Percentiles rank a stretch among this genome's conserved stretches.
phyloP scores from a whole-genome alignment of 2,888 invertebrate genomes.

The Imbricaverruca yamaguchii region DNA sequence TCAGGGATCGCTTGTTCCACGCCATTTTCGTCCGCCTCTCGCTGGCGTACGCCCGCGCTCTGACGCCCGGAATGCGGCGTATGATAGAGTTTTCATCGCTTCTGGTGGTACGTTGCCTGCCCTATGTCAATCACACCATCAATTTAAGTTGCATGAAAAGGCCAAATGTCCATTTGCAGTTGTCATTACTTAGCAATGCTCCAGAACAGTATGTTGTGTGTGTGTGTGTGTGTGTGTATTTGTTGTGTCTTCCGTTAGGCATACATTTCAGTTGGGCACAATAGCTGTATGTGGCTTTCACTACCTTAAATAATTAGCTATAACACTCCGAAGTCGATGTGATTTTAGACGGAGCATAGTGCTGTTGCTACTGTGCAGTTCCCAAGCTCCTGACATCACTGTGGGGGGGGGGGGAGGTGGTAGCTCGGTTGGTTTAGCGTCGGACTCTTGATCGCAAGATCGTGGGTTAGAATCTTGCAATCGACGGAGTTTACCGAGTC shows the following conservation, averaged over 20 bases:
- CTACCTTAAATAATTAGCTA: too few relatives aligned
- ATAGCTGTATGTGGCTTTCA: neutral
- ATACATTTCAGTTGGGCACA: neutral
- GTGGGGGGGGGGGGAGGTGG: too few relatives aligned
- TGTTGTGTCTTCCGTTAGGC: neutral
- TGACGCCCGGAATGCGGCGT: slow-evolving; percentile 51
- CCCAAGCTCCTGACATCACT: too few relatives aligned
- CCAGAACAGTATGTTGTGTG: neutral
- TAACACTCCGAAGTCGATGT: too few relatives aligned
- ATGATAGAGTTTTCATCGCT: slow-evolving; percentile 47
- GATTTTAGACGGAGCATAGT: too few relatives aligned
- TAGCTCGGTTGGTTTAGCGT: too few relatives aligned
- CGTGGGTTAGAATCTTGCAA: too few relatives aligned
- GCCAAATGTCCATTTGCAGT: too few relatives aligned
- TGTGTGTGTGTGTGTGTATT: neutral
- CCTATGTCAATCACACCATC: neutral
- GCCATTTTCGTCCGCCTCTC: slow-evolving; percentile 90
- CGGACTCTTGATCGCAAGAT: too few relatives aligned
- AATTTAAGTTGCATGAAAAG: too few relatives aligned
- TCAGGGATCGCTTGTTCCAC: slow-evolving; percentile 81
- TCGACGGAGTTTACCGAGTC: too few relatives aligned
- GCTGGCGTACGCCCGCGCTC: slow-evolving; percentile 79
- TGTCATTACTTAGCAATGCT: neutral
- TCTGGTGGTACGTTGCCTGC: slow-evolving; percentile 51
- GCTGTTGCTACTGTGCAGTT: too few relatives aligned